Base-by-base conservation (phyloP, 23 tunicate genomes). In the Halocynthia aurantium region DNA sequence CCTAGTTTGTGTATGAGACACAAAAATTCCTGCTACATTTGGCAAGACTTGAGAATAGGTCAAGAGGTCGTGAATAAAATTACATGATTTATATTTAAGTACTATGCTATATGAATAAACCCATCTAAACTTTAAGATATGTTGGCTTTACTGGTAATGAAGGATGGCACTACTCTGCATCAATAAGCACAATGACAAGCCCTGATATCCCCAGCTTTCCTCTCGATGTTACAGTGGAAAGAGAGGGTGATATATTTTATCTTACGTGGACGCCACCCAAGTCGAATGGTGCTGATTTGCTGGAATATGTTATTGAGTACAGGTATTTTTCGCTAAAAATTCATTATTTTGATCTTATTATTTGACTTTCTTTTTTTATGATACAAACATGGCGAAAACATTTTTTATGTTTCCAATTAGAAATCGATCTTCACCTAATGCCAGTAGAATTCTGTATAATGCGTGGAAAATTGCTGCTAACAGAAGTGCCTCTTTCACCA, bases 351-450 rank as follows among this genome's bases (percentile, higher is more conserved):
- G n/a, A n/a, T n/a, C n/a, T n/a, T n/a, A n/a, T n/a, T n/a, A n/a
- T 31, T 31, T 31, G 44, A 4, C 44, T 31, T n/a, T 31, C 44
- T 4, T 4, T 31, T 31, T 31, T 31, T 31, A 31, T 0, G 1
- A 72, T 72, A 11, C 4, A 51, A 44, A 44, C 13, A 2, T 72
- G 62, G 6, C 18, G 2, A n/a, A n/a, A 12, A 17, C 13, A 1
- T 0, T 68, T 68, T 19, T 68, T 68, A n/a, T n/a, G 72, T n/a
- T 17, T 68, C 21, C 12, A 17, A 12, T 17, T 52, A 83, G 87
- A 57, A 77, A 84, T 61, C 88, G 83, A 10, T 77, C 83, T 10
- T 10, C 68, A 6, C 83, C 88, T 2, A 72, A 70, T 62, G 58
- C 69, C 52, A 67, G 72, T 15, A 72, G 74, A 5, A 20, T 68